These are phyloP conservation scores for Melipona bicolor DNA, from an alignment of 2,888 invertebrate genomes.

Conservation along the genomic window DNA sequence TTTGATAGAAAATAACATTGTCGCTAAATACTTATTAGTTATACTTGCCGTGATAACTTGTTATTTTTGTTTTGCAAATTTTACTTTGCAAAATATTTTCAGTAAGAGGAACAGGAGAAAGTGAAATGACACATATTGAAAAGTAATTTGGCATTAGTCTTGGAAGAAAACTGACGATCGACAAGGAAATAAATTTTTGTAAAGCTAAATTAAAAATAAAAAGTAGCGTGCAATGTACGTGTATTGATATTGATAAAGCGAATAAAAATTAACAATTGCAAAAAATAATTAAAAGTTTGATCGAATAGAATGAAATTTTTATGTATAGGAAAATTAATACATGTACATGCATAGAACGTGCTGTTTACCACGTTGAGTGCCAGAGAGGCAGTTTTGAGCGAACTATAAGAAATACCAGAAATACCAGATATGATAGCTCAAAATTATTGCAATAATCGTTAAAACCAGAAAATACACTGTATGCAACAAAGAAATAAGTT, in stretches of 20 bases:
- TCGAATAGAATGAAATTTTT: background rate
- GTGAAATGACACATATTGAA: background rate
- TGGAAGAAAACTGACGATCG: background rate
- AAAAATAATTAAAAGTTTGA: background rate
- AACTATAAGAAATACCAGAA: too few species aligned
- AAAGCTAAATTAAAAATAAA: background rate
- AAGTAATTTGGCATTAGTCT: background rate
- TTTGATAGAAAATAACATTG: slow-evolving; percentile 4
- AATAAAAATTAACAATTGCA: background rate
- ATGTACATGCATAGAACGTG: too few species aligned
- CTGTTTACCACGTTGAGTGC: too few species aligned
- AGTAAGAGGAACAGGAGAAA: background rate
- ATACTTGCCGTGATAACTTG: background rate
- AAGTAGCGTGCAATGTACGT: background rate
- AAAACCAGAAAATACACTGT: too few species aligned
- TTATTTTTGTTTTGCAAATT: too few species aligned
- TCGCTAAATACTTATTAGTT: background rate
- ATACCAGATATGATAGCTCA: too few species aligned
- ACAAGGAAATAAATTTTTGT: background rate
- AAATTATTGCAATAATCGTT: too few species aligned
- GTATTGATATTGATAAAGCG: background rate
- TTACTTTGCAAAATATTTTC: background rate
- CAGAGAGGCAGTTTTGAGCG: too few species aligned
- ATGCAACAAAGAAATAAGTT: too few species aligned
- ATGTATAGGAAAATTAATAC: too few species aligned